Evolutionary conservation across 1,140 invertebrate species (phyloP), one percentile per base, ranked within the genome.

Genomic region (Dendrolimus punctatus): DNA sequence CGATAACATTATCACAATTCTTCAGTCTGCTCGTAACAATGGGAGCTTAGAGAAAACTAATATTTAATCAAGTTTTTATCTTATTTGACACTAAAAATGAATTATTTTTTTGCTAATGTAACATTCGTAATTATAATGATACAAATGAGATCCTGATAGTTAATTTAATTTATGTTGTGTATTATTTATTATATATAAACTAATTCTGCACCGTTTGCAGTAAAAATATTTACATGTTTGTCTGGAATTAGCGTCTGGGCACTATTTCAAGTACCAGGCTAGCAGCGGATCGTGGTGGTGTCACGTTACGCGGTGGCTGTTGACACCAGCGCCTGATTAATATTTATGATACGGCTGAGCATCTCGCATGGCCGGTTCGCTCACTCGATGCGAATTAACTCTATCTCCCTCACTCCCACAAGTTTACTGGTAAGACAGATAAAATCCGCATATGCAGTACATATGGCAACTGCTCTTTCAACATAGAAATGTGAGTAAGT

Each of bases 281-380:
- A 73, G 62, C 78, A 85, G 69, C 71, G 78, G 68, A 81, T 85
- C 79, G 79, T 71, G 68, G 71, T 67, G 76, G 77, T 85, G 77
- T 85, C 82, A 77, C 77, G 80, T 85, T 85, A 85, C 82, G 82
- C 80, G 77, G 79, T 85, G 82, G 82, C 82, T 85, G 82, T 85
- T 85, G 82, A 85, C 80, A 85, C 80, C 82, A 85, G 73, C 76
- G 82, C 80, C 82, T 85, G 82, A 85, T 85, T 85, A 85, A 85
- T 85, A 85, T 85, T 85, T 85, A 85, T 85, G 82, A 85, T 85
- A 85, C 77, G 77, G 75, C 72, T 76, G 82, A 82, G 76, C 77
- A 85, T 85, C 82, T 85, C 82, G 82, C 74, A 82, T 80, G 82
- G 82, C 79, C 80, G 79, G 80, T 83, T 83, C 68, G 78, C 73